Evolutionary conservation across 2,888 invertebrate species (phyloP).

Genomic region (Halictus quadricinctus): DNA sequence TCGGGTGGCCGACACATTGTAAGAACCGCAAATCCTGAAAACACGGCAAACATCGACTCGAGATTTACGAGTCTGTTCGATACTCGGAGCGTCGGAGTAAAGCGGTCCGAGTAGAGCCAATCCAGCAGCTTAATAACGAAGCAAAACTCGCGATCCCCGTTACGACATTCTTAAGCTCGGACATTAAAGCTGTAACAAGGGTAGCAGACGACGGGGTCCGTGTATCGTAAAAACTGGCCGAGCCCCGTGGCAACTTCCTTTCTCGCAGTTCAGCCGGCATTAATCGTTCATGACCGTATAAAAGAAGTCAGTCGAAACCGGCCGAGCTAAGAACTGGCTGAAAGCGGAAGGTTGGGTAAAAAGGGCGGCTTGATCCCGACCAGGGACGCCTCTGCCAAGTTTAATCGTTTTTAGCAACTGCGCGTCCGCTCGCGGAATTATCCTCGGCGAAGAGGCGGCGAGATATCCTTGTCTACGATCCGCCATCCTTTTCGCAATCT

Average conservation of each 20-base stretch:
- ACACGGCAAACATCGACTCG: neutral
- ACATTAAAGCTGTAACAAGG: slow-evolving; percentile 23
- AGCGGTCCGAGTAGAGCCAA: neutral
- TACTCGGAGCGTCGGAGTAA: neutral
- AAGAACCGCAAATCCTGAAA: neutral
- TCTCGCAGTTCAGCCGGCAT: slow-evolving; percentile 50
- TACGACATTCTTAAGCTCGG: slow-evolving; percentile 34
- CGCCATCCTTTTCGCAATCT: slow-evolving; percentile 29
- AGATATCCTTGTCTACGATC: slow-evolving; percentile 37
- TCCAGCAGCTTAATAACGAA: slow-evolving; percentile 1
- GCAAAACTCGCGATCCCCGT: slow-evolving; percentile 28
- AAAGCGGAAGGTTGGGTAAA: slow-evolving; percentile 20
- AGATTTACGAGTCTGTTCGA: neutral
- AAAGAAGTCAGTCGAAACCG: slow-evolving; percentile 18
- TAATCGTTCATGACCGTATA: slow-evolving; percentile 55
- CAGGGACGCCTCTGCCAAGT: slow-evolving; percentile 46
- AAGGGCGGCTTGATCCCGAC: slow-evolving; percentile 28
- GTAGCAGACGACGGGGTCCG: slow-evolving; percentile 24
- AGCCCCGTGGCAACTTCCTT: slow-evolving; percentile 45
- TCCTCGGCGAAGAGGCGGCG: slow-evolving; percentile 23
- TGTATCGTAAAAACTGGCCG: slow-evolving; percentile 45
- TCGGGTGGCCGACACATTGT: neutral
- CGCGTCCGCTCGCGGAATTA: slow-evolving; percentile 56
- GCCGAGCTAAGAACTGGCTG: neutral
- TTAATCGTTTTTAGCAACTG: slow-evolving; percentile 66